A percentile compares a stretch with the other conserved stretches of the same genome.
phyloP scores from a whole-genome alignment of 2,797 vertebrate genomes.

The Holocentrus rufus region DNA sequence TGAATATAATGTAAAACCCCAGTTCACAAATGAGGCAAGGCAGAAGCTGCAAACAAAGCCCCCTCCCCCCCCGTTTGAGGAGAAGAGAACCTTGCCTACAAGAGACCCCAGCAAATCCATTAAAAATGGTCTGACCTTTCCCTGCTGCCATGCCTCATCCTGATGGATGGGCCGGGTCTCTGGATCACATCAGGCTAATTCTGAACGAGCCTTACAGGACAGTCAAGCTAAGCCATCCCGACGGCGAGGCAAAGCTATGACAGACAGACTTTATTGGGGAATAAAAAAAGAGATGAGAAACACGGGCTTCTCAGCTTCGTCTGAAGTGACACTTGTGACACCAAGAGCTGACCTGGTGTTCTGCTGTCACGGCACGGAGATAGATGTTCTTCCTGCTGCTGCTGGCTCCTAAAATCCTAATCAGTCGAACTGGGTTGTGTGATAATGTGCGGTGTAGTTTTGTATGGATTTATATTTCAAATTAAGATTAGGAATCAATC shows the following conservation, averaged over 20 bases:
- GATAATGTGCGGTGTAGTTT: too few relatives aligned
- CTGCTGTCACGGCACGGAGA: too few relatives aligned
- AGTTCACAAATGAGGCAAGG: background rate
- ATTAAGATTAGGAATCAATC: too few relatives aligned
- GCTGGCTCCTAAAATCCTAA: too few relatives aligned
- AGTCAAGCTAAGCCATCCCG: background rate
- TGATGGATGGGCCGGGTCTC: slow-evolving; percentile 9
- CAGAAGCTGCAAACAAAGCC: background rate
- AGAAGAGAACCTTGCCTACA: background rate
- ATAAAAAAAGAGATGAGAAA: background rate
- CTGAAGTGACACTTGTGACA: background rate
- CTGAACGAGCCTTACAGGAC: background rate
- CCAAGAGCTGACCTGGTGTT: too few relatives aligned
- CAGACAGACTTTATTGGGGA: background rate
- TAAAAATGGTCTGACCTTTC: slow-evolving; percentile 10
- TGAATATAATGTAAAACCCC: too few relatives aligned
- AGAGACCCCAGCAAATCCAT: slow-evolving; percentile 17
- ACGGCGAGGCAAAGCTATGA: background rate
- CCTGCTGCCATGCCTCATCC: slow-evolving; percentile 4
- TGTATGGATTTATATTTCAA: too few relatives aligned
- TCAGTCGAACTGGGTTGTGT: too few relatives aligned
- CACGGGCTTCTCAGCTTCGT: background rate
- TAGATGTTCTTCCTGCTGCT: too few relatives aligned
- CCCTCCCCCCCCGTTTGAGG: too few relatives aligned
- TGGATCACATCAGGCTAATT: background rate